Percentiles rank a stretch among this genome's conserved stretches.
phyloP scores from a whole-genome alignment of 2,797 vertebrate genomes.

The Staurois parvus region DNA sequence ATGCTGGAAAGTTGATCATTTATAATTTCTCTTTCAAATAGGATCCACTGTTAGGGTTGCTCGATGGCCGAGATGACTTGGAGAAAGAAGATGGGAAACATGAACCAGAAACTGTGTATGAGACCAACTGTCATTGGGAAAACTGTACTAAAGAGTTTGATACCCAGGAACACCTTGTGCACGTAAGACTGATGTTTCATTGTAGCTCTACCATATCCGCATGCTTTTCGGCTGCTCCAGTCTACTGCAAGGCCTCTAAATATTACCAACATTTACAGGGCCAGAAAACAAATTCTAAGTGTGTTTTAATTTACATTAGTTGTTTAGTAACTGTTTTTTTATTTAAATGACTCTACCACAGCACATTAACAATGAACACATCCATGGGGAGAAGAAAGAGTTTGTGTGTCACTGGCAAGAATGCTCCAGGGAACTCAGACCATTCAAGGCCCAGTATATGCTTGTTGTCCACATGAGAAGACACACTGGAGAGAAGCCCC shows the following conservation, averaged over 20 bases:
- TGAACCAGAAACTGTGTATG: constrained; percentile 91
- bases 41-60: constrained; percentile 90
- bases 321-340: no score
- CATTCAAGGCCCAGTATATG: constrained; percentile 99
- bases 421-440: constrained; percentile 93
- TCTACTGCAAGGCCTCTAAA: background rate
- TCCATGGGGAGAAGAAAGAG: constrained; percentile 98
- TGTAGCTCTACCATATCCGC: no score
- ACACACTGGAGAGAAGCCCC: constrained; percentile 97
- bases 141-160: constrained; percentile 96
- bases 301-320: no score
- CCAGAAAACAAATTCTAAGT: no score
- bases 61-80: constrained; percentile 91
- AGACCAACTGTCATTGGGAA: constrained; percentile 97
- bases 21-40: constrained; percentile 64
- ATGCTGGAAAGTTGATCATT: background rate
- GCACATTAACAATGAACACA: constrained; percentile 99
- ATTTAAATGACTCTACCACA: constrained; percentile 66
- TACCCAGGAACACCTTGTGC: constrained; percentile 96
- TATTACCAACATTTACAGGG: no score
- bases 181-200: constrained; percentile 79
- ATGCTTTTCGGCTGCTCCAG: background rate
- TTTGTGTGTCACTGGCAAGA: constrained; percentile 98
- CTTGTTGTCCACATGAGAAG: constrained; percentile 97
- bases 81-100: constrained; percentile 95